Conservation (phyloP, 2,113 vertebrate genomes). For the Clarias batrachus region DNA sequence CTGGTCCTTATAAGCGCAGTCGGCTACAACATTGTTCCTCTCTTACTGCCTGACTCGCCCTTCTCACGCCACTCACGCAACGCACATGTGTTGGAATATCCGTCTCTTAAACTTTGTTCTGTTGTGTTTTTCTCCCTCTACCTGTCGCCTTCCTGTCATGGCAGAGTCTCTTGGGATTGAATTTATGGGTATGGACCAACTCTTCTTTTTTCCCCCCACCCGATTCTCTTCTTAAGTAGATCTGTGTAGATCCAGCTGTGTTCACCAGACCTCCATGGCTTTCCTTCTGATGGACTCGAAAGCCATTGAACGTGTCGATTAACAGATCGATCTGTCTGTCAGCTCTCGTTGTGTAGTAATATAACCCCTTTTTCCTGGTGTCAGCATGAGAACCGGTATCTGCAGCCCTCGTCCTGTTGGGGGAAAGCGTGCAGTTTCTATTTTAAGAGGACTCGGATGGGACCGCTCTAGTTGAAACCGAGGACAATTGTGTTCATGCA, state of each 20-base stretch:
- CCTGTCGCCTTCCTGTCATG: conserved; percentile 84
- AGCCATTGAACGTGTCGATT: conserved; percentile 62
- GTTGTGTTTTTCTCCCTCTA: conserved; percentile 58
- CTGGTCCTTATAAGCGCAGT: conserved; percentile 40
- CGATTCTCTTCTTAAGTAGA: conserved; percentile 71
- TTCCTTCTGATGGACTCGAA: conserved; percentile 62
- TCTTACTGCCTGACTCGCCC: conserved; percentile 32
- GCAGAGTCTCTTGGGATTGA: conserved; percentile 99
- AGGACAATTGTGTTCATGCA: neutral
- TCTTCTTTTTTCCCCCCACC: conserved; percentile 72
- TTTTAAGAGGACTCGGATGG: neutral
- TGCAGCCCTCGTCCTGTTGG: conserved; percentile 55
- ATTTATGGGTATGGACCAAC: conserved; percentile 97
- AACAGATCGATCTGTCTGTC: conserved; percentile 61
- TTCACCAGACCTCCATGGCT: conserved; percentile 62
- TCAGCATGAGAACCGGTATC: conserved; percentile 66
- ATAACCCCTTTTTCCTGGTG: conserved; percentile 57
- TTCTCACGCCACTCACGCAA: conserved; percentile 46
- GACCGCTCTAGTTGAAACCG: conserved; percentile 3
- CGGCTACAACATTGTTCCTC: conserved; percentile 54
- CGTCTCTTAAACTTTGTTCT: conserved; percentile 72
- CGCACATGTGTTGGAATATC: conserved; percentile 59
- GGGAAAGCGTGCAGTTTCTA: conserved; percentile 31
- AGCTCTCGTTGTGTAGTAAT: conserved; percentile 53
- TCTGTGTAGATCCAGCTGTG: conserved; percentile 63